Percentiles rank a stretch among this genome's conserved stretches.
Conservation (phyloP, 37 sponge, comb jelly and placozoan species). For the Oscarella lobularis region DNA sequence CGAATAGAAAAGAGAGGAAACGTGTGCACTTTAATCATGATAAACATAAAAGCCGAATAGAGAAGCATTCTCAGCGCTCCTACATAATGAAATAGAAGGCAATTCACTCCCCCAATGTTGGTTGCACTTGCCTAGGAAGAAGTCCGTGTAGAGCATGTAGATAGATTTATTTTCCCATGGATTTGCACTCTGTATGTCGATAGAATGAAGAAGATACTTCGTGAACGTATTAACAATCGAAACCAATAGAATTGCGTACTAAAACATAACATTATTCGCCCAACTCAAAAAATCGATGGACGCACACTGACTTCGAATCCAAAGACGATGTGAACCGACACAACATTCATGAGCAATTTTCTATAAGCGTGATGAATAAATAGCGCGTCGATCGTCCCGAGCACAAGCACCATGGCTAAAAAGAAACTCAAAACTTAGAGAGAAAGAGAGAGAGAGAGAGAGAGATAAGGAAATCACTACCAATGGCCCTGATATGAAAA, state of each 20-base stretch:
- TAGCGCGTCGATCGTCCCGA: slow-evolving; percentile 29
- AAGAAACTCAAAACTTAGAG: slow-evolving; percentile 5
- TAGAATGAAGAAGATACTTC: slow-evolving; percentile 83
- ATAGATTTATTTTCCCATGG: slow-evolving; percentile 98
- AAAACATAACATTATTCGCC: slow-evolving; percentile 8
- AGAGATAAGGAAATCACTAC: no score
- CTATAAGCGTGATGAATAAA: slow-evolving; percentile 22
- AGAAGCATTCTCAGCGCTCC: slow-evolving; percentile 52
- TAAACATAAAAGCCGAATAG: slow-evolving; percentile 61
- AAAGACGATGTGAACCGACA: slow-evolving; percentile 88
- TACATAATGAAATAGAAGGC: slow-evolving; percentile 6
- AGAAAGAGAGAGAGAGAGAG: neutral
- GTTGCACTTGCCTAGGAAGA: slow-evolving; percentile 17
- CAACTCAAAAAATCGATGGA: slow-evolving; percentile 1
- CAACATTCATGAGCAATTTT: slow-evolving; percentile 28
- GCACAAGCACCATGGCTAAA: slow-evolving; percentile 29
- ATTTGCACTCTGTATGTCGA: slow-evolving; percentile 81
- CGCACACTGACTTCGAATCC: slow-evolving; percentile 61
- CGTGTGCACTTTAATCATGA: slow-evolving; percentile 83
- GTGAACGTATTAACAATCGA: slow-evolving; percentile 36
- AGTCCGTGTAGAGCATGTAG: slow-evolving; percentile 72
- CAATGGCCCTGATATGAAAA: slow-evolving; percentile 69
- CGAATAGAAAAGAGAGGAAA: slow-evolving; percentile 87
- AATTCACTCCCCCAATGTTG: no score
- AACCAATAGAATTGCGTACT: slow-evolving; percentile 87